Percentiles rank a stretch among this genome's conserved stretches.
Conservation (phyloP, 2,888 invertebrate species). For the Actias luna region DNA sequence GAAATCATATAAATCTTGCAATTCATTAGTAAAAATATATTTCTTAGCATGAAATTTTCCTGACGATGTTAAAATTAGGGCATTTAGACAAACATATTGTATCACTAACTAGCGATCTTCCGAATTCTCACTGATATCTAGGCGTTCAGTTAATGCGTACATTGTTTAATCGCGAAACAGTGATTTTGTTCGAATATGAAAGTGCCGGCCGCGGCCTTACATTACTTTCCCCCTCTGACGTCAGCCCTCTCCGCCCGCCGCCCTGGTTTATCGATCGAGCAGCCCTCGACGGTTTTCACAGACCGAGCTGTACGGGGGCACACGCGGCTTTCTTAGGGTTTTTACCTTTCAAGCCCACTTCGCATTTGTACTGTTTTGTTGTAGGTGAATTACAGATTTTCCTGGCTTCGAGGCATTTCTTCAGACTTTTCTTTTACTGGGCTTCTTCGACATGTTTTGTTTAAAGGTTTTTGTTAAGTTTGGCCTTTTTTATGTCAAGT, state of each 20-base stretch:
- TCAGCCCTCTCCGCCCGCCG: slow-evolving; percentile 51
- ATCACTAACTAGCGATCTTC: no score
- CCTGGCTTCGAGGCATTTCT: neutral
- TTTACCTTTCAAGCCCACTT: slow-evolving; percentile 38
- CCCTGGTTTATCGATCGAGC: slow-evolving; percentile 63
- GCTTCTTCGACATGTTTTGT: neutral
- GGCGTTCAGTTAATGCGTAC: no score
- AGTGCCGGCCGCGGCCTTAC: slow-evolving; percentile 33
- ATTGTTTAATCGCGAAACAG: slow-evolving; percentile 6
- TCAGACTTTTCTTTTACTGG: neutral
- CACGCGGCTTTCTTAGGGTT: slow-evolving; percentile 49
- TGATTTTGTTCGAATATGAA: slow-evolving; percentile 18
- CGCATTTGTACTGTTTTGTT: slow-evolving; percentile 6
- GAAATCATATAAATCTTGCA: no score
- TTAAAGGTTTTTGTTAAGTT: neutral
- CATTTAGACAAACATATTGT: no score
- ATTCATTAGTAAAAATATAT: no score
- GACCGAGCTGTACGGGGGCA: slow-evolving; percentile 44
- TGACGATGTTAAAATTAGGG: no score
- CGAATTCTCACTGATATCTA: no score
- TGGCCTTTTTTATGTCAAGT: neutral
- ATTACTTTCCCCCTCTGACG: slow-evolving; percentile 60
- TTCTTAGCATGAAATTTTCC: no score
- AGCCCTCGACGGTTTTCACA: slow-evolving; percentile 35
- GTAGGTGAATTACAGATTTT: neutral